Conservation (phyloP, 2,113 vertebrate species). For the Daphoenositta chrysoptera region DNA sequence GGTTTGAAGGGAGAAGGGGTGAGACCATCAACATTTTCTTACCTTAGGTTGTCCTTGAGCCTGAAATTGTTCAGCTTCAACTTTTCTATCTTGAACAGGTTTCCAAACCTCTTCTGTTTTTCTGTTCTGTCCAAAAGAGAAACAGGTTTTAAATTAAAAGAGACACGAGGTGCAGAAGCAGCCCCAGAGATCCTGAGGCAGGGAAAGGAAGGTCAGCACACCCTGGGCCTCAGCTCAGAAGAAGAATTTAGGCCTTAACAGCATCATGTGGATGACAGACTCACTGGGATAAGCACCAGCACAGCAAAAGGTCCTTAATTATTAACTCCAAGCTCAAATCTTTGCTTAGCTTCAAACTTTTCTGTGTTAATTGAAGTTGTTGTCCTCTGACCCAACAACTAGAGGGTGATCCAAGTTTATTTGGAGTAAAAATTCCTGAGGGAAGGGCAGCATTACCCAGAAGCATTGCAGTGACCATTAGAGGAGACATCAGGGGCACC, state of each 20-base stretch:
- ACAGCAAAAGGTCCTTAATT: not conserved
- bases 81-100: conserved; percentile 71
- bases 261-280: not conserved
- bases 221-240: not conserved
- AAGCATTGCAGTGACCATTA: not conserved
- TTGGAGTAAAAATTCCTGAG: not conserved
- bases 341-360: not conserved
- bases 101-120: conserved; percentile 55
- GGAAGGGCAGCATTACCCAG: not conserved
- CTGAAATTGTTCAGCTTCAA: conserved; percentile 60
- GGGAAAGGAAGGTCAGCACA: not conserved
- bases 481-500: not conserved
- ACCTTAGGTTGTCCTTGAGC: conserved; percentile 66
- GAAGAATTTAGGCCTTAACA: not conserved
- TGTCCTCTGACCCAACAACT: not conserved
- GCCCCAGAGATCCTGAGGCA: not conserved
- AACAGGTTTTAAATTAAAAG: not conserved
- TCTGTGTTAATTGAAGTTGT: not conserved
- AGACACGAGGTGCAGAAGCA: not conserved
- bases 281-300: not conserved
- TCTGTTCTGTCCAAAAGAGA: conserved; percentile 57
- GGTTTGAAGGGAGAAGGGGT: not conserved
- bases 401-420: not conserved
- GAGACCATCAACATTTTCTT: not conserved
- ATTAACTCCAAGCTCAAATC: not conserved